phyloP scores from a whole-genome alignment of 23 tunicate genomes.

The Halocynthia aurantium region DNA sequence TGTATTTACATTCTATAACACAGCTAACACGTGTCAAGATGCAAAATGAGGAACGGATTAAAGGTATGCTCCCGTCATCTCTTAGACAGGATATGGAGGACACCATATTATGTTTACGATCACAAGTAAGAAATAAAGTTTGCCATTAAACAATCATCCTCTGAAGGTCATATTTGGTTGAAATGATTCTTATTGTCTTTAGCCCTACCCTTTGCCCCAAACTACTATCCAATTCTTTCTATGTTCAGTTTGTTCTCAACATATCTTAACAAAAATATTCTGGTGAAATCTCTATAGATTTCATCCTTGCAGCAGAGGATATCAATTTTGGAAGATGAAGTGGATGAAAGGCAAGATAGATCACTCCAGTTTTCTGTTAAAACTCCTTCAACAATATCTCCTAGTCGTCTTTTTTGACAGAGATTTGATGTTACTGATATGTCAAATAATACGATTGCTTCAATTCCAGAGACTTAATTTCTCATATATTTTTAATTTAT shows the following conservation, averaged over 20 bases:
- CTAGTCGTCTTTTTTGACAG: slow-evolving; percentile 6
- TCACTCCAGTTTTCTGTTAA: background rate
- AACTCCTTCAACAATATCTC: slow-evolving; percentile 4
- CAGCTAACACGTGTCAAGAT: slow-evolving; percentile 61
- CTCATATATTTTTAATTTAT: too few relatives aligned
- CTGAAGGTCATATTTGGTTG: too few relatives aligned
- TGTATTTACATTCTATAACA: background rate
- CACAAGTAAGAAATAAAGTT: slow-evolving; percentile 39
- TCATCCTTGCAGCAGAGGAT: slow-evolving; percentile 73
- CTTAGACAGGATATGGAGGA: slow-evolving; percentile 74
- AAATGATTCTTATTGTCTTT: too few relatives aligned
- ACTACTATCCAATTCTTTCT: too few relatives aligned
- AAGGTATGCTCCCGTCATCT: slow-evolving; percentile 72
- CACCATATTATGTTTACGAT: slow-evolving; percentile 57
- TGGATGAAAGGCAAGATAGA: slow-evolving; percentile 13
- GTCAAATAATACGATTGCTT: too few relatives aligned
- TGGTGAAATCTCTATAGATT: slow-evolving; percentile 14
- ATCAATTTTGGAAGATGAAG: slow-evolving; percentile 54
- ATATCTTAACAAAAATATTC: too few relatives aligned
- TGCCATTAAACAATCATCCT: too few relatives aligned
- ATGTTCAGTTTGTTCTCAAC: too few relatives aligned
- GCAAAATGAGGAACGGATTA: slow-evolving; percentile 76
- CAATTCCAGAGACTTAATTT: too few relatives aligned
- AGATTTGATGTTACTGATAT: background rate
- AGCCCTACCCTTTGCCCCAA: too few relatives aligned